These are phyloP conservation scores for Beaufortia kweichowensis DNA, from an alignment of 2,113 vertebrate species.

Conservation along the genomic window DNA sequence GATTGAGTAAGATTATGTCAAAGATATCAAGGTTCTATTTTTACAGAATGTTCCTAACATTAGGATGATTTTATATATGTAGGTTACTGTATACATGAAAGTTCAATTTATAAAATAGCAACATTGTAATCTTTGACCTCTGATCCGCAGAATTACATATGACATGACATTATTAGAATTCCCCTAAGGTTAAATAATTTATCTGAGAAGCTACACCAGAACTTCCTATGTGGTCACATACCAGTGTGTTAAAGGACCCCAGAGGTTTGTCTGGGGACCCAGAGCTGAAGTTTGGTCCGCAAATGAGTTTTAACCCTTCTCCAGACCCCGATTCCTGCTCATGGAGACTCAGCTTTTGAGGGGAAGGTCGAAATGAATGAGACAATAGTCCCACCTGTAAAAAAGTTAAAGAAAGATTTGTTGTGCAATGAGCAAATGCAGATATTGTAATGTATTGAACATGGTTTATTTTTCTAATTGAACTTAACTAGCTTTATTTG, in stretches of 20 bases:
- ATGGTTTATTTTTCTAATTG: too few species aligned
- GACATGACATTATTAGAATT: too few species aligned
- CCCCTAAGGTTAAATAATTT: too few species aligned
- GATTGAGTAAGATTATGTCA: too few species aligned
- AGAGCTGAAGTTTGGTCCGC: not conserved
- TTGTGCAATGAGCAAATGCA: not conserved
- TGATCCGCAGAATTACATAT: too few species aligned
- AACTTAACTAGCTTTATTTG: not conserved
- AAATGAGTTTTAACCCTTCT: conserved; percentile 19
- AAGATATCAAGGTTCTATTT: too few species aligned
- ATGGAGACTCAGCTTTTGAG: conserved; percentile 25
- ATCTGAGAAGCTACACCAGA: too few species aligned
- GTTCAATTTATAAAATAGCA: too few species aligned
- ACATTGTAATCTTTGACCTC: too few species aligned
- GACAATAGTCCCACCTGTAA: conserved; percentile 42
- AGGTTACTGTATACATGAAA: too few species aligned
- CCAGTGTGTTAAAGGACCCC: conserved; percentile 41
- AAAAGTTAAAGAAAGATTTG: conserved; percentile 26
- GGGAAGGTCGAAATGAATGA: conserved; percentile 34
- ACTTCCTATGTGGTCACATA: not conserved
- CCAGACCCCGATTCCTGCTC: conserved; percentile 25
- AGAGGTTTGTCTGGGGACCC: conserved; percentile 26
- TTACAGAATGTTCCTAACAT: too few species aligned
- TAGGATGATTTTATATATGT: too few species aligned
- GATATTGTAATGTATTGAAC: not conserved